These are phyloP conservation scores for Linnaemya vulpina DNA, from an alignment of 2,888 invertebrate genomes.

Conservation along the genomic window DNA sequence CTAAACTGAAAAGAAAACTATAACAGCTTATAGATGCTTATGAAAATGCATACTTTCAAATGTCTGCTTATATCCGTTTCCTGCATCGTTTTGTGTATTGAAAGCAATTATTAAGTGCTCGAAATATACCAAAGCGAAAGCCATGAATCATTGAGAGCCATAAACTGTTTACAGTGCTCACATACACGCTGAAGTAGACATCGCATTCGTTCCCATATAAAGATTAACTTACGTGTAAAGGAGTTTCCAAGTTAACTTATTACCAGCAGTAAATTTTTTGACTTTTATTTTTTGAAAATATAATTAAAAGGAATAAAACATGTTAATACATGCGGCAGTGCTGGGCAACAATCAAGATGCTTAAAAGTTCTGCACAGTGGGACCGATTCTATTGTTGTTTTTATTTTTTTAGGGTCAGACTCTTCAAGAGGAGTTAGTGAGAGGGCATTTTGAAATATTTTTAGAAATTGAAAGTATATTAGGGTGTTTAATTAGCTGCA, in stretches of 20 bases:
- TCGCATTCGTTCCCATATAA: not conserved
- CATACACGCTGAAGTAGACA: conserved; percentile 26
- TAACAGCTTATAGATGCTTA: too few relatives aligned
- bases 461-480: too few relatives aligned
- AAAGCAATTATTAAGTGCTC: conserved; percentile 74
- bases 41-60: conserved; percentile 28
- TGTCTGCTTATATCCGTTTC: not conserved
- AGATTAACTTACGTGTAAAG: conserved; percentile 38
- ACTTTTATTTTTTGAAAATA: conserved; percentile 68
- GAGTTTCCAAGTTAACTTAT: conserved; percentile 76
- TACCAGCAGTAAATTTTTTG: conserved; percentile 82
- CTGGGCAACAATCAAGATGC: conserved; percentile 36
- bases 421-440: too few relatives aligned
- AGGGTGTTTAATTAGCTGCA: too few relatives aligned
- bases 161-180: conserved; percentile 67
- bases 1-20: too few relatives aligned
- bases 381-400: too few relatives aligned
- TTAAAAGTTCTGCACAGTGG: conserved; percentile 41
- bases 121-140: conserved; percentile 45
- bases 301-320: conserved; percentile 19
- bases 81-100: conserved; percentile 46
- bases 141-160: conserved; percentile 65
- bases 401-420: not conserved
- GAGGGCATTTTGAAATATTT: too few relatives aligned
- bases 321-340: conserved; percentile 61